Conservation (phyloP, 2,113 vertebrate genomes). For the Callithrix jacchus region DNA sequence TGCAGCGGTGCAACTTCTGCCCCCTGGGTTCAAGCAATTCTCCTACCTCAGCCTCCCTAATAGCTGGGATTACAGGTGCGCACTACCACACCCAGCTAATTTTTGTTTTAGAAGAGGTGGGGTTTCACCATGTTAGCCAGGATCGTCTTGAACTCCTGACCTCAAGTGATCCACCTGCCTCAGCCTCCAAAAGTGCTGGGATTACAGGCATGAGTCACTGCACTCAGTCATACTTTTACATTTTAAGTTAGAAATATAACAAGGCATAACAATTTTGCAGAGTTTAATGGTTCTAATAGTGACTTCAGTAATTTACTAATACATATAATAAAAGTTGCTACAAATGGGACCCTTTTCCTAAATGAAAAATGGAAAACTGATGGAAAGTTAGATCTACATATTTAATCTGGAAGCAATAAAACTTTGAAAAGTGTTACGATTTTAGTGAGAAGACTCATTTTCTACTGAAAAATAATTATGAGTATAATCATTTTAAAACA, state of each 20-base stretch:
- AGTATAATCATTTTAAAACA: background rate
- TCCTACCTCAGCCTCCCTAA: too few species aligned
- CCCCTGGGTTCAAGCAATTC: too few species aligned
- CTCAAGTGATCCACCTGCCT: too few species aligned
- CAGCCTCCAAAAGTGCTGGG: too few species aligned
- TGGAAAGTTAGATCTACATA: background rate
- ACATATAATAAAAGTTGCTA: background rate
- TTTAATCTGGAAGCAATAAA: slow-evolving; percentile 3
- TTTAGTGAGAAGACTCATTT: background rate
- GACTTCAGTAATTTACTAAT: background rate
- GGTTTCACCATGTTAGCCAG: too few species aligned
- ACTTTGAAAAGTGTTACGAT: background rate
- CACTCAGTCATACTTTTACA: background rate
- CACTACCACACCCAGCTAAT: too few species aligned
- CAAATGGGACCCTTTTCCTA: background rate
- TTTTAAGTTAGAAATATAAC: slow-evolving; percentile 26
- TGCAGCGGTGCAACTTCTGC: too few species aligned
- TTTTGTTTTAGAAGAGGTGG: too few species aligned
- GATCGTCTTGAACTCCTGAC: too few species aligned
- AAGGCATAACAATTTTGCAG: background rate
- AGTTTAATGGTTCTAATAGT: background rate
- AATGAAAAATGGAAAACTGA: background rate
- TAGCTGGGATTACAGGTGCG: too few species aligned
- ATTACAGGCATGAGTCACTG: too few species aligned
- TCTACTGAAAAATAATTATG: background rate